phyloP scores from a whole-genome alignment of 2,888 invertebrate species.

The Andrena trimmerana region DNA sequence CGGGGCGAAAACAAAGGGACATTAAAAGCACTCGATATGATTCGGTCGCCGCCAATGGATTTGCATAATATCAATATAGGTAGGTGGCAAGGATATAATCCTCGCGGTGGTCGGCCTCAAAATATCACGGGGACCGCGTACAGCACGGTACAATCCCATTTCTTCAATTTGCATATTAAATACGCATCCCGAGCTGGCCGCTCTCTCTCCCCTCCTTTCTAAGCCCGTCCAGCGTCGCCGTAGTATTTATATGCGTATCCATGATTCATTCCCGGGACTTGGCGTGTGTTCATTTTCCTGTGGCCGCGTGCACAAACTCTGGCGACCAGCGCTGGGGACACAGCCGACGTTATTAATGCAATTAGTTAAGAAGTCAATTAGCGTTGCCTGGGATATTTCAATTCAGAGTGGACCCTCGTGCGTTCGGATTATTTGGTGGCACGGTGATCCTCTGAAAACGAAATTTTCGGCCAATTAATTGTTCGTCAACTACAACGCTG shows the following conservation, averaged over 20 bases:
- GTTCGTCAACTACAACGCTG: not conserved
- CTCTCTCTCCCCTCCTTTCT: slow-evolving; percentile 41
- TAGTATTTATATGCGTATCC: slow-evolving; percentile 68
- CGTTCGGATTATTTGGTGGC: not conserved
- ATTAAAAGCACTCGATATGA: slow-evolving; percentile 64
- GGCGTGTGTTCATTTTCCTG: slow-evolving; percentile 55
- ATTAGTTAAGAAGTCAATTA: slow-evolving; percentile 62
- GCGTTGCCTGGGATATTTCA: slow-evolving; percentile 30
- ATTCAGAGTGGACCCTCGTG: slow-evolving; percentile 10
- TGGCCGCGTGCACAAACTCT: slow-evolving; percentile 29
- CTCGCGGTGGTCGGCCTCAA: slow-evolving; percentile 73
- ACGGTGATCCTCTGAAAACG: not conserved
- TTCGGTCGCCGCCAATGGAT: slow-evolving; percentile 48
- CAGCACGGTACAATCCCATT: slow-evolving; percentile 80
- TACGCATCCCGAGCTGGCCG: slow-evolving; percentile 67
- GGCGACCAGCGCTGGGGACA: not conserved
- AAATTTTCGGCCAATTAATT: slow-evolving; percentile 1
- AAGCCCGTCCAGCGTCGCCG: slow-evolving; percentile 39
- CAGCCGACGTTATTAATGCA: slow-evolving; percentile 46
- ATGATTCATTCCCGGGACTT: slow-evolving; percentile 62
- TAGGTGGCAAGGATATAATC: slow-evolving; percentile 74
- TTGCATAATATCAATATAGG: slow-evolving; percentile 73
- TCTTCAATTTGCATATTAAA: slow-evolving; percentile 84
- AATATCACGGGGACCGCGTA: slow-evolving; percentile 77
- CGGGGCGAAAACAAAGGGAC: slow-evolving; percentile 58